A percentile compares a stretch with the other conserved stretches of the same genome.
phyloP scores from a whole-genome alignment of 2,797 vertebrate species.

The Alfaro cultratus region DNA sequence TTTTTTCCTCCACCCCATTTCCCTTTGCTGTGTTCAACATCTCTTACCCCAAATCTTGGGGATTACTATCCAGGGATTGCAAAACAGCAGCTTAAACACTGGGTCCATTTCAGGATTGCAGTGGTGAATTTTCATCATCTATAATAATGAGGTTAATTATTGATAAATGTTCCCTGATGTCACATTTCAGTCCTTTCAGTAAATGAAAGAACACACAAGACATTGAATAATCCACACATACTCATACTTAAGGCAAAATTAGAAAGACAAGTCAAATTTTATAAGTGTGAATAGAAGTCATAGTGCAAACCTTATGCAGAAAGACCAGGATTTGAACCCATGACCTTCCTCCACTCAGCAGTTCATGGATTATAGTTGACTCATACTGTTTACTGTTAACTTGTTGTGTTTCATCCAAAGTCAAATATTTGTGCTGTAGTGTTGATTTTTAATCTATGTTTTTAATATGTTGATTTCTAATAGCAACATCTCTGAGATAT shows the following conservation, averaged over 20 bases:
- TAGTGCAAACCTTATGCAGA: neutral
- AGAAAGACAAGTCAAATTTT: neutral
- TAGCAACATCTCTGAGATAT: neutral
- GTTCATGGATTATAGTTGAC: neutral
- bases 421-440: neutral
- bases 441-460: neutral
- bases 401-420: neutral
- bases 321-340: neutral
- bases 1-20: slow-evolving; percentile 33
- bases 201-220: neutral
- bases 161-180: neutral
- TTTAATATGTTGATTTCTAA: neutral
- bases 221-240: neutral
- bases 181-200: neutral
- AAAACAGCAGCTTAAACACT: slow-evolving; percentile 13
- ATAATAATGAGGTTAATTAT: neutral
- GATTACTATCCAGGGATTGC: slow-evolving; percentile 22
- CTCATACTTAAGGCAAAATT: neutral
- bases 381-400: neutral
- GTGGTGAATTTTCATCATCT: neutral
- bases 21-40: slow-evolving; percentile 16
- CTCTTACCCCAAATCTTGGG: slow-evolving; percentile 8
- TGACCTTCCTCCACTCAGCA: neutral
- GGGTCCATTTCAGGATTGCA: slow-evolving; percentile 12
- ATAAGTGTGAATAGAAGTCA: neutral